phyloP scores from a whole-genome alignment of 2,888 invertebrate species.

The Strigamia transsilvanica region DNA sequence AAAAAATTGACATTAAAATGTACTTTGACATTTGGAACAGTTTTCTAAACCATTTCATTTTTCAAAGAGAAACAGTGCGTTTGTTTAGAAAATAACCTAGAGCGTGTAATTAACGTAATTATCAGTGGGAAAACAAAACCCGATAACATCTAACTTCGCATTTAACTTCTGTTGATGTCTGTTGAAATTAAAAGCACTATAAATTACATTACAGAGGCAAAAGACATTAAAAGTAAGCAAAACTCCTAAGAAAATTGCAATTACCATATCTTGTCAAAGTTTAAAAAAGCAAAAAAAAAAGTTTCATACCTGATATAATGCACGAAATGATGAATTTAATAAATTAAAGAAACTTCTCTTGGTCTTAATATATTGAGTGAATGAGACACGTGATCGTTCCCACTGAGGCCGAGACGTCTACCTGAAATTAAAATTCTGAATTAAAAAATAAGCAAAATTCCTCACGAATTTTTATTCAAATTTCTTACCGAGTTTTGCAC shows the following conservation, averaged over 20 bases:
- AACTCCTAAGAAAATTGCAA: neutral
- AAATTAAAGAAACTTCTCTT: too few relatives aligned
- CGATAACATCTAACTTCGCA: neutral
- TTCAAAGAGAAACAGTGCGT: neutral
- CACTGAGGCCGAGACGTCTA: too few relatives aligned
- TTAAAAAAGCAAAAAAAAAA: neutral
- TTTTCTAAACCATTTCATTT: too few relatives aligned
- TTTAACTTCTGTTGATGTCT: constrained; percentile 8
- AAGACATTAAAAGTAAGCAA: neutral
- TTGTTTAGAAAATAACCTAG: too few relatives aligned
- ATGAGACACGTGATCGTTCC: too few relatives aligned
- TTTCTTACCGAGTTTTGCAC: too few relatives aligned
- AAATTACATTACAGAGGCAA: neutral
- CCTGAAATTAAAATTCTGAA: too few relatives aligned
- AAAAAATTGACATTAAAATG: too few relatives aligned
- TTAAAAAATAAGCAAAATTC: too few relatives aligned
- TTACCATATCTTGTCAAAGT: neutral
- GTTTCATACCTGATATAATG: neutral
- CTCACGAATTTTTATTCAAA: too few relatives aligned
- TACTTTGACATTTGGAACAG: neutral
- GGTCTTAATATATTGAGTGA: too few relatives aligned
- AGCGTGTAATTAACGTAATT: neutral
- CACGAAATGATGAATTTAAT: neutral
- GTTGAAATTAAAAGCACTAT: neutral
- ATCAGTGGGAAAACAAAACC: neutral